Evolutionary conservation across 1,140 invertebrate genomes (phyloP), one percentile per base, ranked within the genome.

Genomic region (Penaeus chinensis): DNA sequence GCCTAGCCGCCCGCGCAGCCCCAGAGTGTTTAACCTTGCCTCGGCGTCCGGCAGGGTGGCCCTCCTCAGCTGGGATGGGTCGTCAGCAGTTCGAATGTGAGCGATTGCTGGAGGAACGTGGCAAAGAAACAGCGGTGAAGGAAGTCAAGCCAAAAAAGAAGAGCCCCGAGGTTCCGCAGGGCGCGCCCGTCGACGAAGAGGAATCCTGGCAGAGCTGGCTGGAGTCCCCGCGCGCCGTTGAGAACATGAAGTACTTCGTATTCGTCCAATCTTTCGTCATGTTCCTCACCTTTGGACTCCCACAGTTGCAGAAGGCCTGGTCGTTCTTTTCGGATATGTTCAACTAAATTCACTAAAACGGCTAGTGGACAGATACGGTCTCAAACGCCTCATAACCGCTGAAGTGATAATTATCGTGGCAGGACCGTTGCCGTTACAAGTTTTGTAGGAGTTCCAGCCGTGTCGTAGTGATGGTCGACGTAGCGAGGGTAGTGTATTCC

Each of bases 211-310:
- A 61, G 27, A 69, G 32, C 61, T 87, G 81, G 80, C 27, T 82
- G 47, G 80, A 87, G 61, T 78, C 76, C 61, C 71, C 80, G 20
- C 69, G 81, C 3, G 65, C 60, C 16, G 42, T 87, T n/a, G 80
- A 82, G 11, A 87, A 83, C 69, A 82, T 87, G 80, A 76, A 27
- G 60, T 87, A 77, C 79, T 87, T 87, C 61, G 80, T 87, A 2
- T 77, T 83, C 8, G 81, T 42, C 37, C 86, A 87, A 81, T 77
- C 86, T 37, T 83, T 87, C 71, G 86, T 87, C 71, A n/a, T 83
- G 32, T 82, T 87, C 69, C 86, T 87, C 37, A 87, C 78, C n/a
- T 87, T 82, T 62, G 86, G 86, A 19, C 71, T 87, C 19, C 86
- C 86, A 11, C 79, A 87, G 32, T 20, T 87, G 69, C 80, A 78